These are phyloP conservation scores for Mixornis gularis DNA, from an alignment of 2,113 vertebrate genomes.

Conservation along the genomic window DNA sequence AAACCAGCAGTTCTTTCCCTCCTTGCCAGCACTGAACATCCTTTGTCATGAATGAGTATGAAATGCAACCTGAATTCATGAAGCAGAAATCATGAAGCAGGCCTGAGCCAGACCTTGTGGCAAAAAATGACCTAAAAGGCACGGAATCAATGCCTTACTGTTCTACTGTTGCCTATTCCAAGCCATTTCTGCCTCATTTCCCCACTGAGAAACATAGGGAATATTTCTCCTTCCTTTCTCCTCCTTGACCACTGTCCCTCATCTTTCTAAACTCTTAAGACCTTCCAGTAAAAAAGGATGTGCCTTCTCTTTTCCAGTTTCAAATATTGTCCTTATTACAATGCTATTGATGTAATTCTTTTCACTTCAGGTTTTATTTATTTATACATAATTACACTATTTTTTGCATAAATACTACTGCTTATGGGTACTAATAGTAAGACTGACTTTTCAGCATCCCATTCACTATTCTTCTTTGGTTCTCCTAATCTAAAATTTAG, in stretches of 20 bases:
- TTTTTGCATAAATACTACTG: not conserved
- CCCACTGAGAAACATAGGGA: not conserved
- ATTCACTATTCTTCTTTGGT: not conserved
- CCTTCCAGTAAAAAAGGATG: not conserved
- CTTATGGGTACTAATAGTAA: not conserved
- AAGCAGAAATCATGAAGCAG: not conserved
- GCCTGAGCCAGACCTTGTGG: not conserved
- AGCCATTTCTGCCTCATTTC: not conserved
- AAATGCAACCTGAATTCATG: not conserved
- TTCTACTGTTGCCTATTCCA: not conserved
- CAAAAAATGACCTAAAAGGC: not conserved
- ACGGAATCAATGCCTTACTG: not conserved
- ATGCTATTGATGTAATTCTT: not conserved
- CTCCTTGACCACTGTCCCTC: not conserved
- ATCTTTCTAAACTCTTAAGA: not conserved
- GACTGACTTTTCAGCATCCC: not conserved
- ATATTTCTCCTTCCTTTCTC: not conserved
- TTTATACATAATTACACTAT: not conserved
- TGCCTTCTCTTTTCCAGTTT: not conserved
- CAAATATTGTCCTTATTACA: not conserved
- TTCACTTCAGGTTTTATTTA: not conserved
- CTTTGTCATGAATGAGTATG: not conserved
- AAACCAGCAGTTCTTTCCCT: not conserved
- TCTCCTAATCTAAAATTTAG: conserved; percentile 59
- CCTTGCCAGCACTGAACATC: not conserved